Evolutionary conservation across 2,888 invertebrate genomes (phyloP), one percentile per base, ranked within the genome.

Genomic region (Callinectes sapidus): DNA sequence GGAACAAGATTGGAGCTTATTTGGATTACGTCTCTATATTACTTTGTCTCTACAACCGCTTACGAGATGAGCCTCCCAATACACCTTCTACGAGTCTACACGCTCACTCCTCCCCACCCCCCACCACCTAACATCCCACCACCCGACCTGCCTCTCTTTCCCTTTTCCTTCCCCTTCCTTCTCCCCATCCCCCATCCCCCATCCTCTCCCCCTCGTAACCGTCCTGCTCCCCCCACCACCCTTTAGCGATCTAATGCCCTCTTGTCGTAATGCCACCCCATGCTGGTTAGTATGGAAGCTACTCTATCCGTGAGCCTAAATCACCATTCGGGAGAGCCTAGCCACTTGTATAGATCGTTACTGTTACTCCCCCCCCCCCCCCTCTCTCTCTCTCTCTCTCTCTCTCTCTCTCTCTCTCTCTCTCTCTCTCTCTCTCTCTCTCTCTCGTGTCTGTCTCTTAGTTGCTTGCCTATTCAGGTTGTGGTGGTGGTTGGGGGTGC

Each of bases 321-420:
- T 81, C 81, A 81, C 81, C 81, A 35, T 32, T 35, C 35, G 10
- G 81, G 81, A 28, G 81, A 81, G 16, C 35, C 32, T 81, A 81
- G 81, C 16, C 81, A 81, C 81, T 71, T 81, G 81, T 81, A 81
- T 32, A 81, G 81, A 35, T 81, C 81, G 81, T 81, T 81, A 81
- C 81, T 71, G 35, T 32, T 35, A 32, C 35, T 2, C 18, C 23
- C 61, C 71, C 71, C 28, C 8, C 71, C 28, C 18, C 14, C 55
- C 55, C 13, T 8, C 55, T 16, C 55, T 14, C 55, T 18, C 55
- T 18, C 55, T 16, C 16, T 18, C 14, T n/a, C n/a, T n/a, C 66
- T n/a, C 18, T 16, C 10, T 14, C 23, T 18, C 61, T 23, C 61
- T 61, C 61, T 23, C 61, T 23, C 61, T 23, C 23, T 23, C 35